Conservation (phyloP, 2,797 vertebrate genomes). For the Chromis chromis region DNA sequence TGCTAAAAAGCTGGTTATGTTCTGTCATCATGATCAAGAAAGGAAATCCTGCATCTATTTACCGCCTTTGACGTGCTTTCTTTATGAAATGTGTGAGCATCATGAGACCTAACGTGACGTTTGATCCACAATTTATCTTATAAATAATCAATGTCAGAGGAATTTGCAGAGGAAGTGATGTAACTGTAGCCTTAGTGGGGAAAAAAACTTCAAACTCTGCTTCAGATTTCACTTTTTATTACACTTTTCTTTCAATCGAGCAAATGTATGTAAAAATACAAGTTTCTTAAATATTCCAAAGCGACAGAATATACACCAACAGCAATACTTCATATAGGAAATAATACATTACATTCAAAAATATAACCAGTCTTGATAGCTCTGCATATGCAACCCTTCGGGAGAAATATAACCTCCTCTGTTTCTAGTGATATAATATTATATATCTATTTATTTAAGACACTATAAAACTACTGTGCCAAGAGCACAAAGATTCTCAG, state of each 20-base stretch:
- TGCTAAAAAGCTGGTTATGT: no score
- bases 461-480: conserved; percentile 20
- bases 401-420: background rate
- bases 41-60: no score
- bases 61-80: no score
- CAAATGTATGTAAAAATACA: conserved; percentile 51
- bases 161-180: background rate
- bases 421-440: background rate
- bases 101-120: no score
- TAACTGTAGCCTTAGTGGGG: background rate
- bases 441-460: conserved; percentile 11
- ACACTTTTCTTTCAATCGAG: conserved; percentile 17
- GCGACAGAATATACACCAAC: conserved; percentile 19
- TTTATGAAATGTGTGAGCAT: no score
- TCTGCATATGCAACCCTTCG: conserved; percentile 11
- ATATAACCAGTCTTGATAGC: conserved; percentile 42
- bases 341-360: conserved; percentile 50
- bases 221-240: conserved; percentile 22
- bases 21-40: no score
- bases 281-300: conserved; percentile 29
- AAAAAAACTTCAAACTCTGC: background rate
- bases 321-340: conserved; percentile 36
- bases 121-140: background rate
- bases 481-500: conserved; percentile 20
- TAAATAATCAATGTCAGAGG: background rate